phyloP scores from a whole-genome alignment of 2,888 invertebrate species.

The Branchellion lobata region DNA sequence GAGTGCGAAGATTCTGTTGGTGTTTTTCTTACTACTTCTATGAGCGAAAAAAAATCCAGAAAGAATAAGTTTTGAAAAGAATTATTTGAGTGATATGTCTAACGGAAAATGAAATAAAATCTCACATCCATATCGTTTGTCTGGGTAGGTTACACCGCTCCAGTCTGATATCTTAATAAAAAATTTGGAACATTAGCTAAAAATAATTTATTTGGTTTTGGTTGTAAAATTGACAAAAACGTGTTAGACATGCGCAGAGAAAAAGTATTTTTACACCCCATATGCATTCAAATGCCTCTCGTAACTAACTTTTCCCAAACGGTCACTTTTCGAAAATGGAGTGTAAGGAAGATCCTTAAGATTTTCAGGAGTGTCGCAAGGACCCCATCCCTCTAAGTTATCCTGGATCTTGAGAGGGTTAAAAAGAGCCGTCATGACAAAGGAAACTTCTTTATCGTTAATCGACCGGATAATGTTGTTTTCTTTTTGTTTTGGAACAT shows the following conservation, averaged over 20 bases:
- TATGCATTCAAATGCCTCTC: neutral
- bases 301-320: slow-evolving; percentile 82
- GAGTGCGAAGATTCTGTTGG: too few species aligned
- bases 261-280: neutral
- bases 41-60: too few species aligned
- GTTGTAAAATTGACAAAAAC: neutral
- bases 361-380: slow-evolving; percentile 87
- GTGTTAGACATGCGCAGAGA: neutral
- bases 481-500: too few species aligned
- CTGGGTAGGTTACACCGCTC: slow-evolving; percentile 88
- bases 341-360: slow-evolving; percentile 97
- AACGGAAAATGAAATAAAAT: too few species aligned
- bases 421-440: slow-evolving; percentile 52
- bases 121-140: slow-evolving; percentile 83
- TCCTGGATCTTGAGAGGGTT: slow-evolving; percentile 61
- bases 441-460: too few species aligned
- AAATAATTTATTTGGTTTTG: neutral
- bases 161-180: slow-evolving; percentile 79
- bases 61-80: too few species aligned
- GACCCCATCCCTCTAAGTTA: slow-evolving; percentile 91
- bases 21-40: too few species aligned
- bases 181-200: neutral
- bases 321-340: slow-evolving; percentile 96
- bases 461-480: neutral
- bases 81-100: too few species aligned